Evolutionary conservation across 2,797 vertebrate species (phyloP).

Genomic region (Scolopax bukidnonensis): DNA sequence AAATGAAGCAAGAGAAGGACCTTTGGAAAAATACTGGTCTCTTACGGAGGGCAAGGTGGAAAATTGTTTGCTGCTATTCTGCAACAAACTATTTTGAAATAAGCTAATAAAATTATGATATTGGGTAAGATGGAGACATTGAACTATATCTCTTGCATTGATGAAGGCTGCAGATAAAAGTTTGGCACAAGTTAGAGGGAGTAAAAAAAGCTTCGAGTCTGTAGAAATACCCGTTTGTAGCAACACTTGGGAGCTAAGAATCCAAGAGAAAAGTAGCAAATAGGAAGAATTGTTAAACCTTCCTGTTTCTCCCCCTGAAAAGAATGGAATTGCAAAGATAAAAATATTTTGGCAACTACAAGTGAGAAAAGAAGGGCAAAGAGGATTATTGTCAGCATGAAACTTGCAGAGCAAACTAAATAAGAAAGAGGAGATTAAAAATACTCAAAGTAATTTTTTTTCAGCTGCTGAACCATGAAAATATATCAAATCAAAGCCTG

Average conservation of each 20-base stretch:
- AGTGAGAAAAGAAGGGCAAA: neutral
- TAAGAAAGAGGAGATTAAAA: neutral
- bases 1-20: neutral
- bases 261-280: neutral
- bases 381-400: neutral
- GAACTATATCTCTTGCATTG: neutral
- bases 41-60: neutral
- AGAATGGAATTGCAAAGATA: neutral
- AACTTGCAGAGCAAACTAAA: neutral
- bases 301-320: neutral
- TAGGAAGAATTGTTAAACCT: neutral
- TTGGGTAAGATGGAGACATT: neutral
- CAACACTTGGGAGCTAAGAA: neutral
- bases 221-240: neutral
- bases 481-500: neutral
- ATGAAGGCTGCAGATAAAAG: neutral
- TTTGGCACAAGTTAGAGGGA: neutral
- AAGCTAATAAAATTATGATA: neutral
- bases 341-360: neutral
- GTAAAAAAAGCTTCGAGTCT: neutral
- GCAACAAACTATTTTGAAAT: conserved; percentile 18
- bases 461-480: neutral
- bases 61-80: neutral
- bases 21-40: neutral
- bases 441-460: neutral